Base-by-base conservation (phyloP, 2,113 vertebrate genomes). In the Solenodon paradoxus region DNA sequence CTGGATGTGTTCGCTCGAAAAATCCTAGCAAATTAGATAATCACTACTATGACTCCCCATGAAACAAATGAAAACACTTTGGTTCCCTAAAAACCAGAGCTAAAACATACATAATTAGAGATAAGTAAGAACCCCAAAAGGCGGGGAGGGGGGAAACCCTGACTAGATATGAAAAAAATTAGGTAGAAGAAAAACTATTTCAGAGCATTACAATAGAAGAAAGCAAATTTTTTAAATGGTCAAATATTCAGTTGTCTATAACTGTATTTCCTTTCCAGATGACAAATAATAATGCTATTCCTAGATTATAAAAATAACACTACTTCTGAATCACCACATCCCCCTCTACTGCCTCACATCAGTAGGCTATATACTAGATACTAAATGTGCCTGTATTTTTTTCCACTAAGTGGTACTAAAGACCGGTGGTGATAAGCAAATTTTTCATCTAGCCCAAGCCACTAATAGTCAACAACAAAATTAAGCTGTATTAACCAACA, bases 51-150 rank as follows among this genome's bases (percentile, higher is more conserved):
- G 57, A 78, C 88, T 89, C 17, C 30, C 57, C 69, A 90, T 55
- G 38, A 59, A 93, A 90, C 13, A 91, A 82, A 96, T 55, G 28
- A 75, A 57, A 82, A 89, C 24, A 42, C 22, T 75, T 47, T 68
- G 32, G 59, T 83, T 92, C n/a, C 83, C 45, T 20, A 75, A 69
- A 96, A 71, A 88, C 80, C 32, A 95, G 89, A 82, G 28, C n/a
- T 77, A 92, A 86, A 84, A 64, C 19, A 11, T 53, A 88, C 0
- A 22, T 51, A 72, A 38, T 61, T 84, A 66, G 10, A 81, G 22
- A 59, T 32, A 11, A 93, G 57, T 83, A 20, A 86, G 9, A 59
- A 32, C 28, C 8, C 47, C 20, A 71, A 53, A 68, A 30, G 7
- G 17, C 8, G 30, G 12, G 13, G 22, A 22, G 55, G 19, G 8